A percentile compares a stretch with the other conserved stretches of the same genome.
Evolutionary conservation across 2,888 invertebrate genomes (phyloP).

Genomic region (Mycalesis mineus): DNA sequence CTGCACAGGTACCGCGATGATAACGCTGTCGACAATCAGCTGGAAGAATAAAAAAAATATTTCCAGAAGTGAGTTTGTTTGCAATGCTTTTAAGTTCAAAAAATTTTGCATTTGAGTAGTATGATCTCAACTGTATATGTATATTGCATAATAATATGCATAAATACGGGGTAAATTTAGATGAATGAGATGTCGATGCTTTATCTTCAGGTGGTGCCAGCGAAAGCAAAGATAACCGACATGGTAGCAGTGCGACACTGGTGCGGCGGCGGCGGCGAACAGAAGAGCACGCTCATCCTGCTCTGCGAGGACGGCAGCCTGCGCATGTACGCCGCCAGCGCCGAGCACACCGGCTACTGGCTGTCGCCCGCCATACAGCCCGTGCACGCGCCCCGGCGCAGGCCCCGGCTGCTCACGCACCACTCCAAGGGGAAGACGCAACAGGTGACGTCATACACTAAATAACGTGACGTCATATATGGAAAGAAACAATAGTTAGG

Average conservation of each 20-base stretch:
- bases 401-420: conserved; percentile 47
- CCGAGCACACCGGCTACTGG: conserved; percentile 86
- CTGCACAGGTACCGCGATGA: conserved; percentile 63
- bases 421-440: conserved; percentile 58
- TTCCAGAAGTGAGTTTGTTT: no score
- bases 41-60: conserved; percentile 26
- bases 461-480: no score
- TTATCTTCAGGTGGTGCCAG: conserved; percentile 79
- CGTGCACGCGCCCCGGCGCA: conserved; percentile 60
- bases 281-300: conserved; percentile 92
- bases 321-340: conserved; percentile 94
- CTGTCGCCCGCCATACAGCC: conserved; percentile 79
- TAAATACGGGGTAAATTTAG: no score
- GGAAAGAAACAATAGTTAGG: no score
- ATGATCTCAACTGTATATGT: no score
- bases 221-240: conserved; percentile 97
- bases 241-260: conserved; percentile 96
- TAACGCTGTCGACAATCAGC: conserved; percentile 49
- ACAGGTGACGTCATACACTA: conserved; percentile 48
- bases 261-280: conserved; percentile 86
- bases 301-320: conserved; percentile 98
- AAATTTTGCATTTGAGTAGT: no score
- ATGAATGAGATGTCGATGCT: no score
- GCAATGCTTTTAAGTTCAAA: no score
- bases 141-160: no score